Base-by-base conservation (phyloP, 1,140 invertebrate species). In the Mamestra configurata region DNA sequence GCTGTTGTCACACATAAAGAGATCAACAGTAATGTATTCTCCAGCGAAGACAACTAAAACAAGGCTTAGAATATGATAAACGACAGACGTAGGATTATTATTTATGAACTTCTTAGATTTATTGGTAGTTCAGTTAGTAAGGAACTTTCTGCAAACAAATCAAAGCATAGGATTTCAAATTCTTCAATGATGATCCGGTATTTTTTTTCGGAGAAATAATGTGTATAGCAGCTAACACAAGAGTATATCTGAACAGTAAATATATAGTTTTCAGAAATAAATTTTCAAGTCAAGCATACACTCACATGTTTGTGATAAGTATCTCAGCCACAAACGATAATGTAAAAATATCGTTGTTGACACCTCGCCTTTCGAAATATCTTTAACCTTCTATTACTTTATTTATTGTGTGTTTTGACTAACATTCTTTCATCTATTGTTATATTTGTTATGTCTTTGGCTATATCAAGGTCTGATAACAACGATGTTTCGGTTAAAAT, bases 351-450 rank as follows among this genome's bases (percentile, higher is more conserved):
- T 59, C 55, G 8, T 15, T 59, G 24, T 31, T 59, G 55, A 59
- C 24, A n/a, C 43, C 8, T 24, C 20, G 51, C 20, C 55, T 27
- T 59, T 59, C 27, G 5, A 59, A 27, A 59, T 59, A 27, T 31
- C 35, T 37, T 66, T 37, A 40, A 10, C n/a, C 27, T 64, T 66
- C 61, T 40, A 35, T 20, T 64, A 8, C 18, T 64, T 64, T 64
- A 83, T 79, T 83, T 81, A 80, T 85, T 51, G 55, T 78, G 81
- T 78, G 79, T 77, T 59, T 73, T 20, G 43, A 55, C 49, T 22
- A 66, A 27, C 24, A 59, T 59, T 66, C 35, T 37, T 66, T 37
- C 40, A 64, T 64, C 15, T 40, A 37, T 40, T 64, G 8, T 55
- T 40, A 35, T 15, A 15, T 13, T 10, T 55, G 0, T 7, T 10